Percentiles rank a stretch among this genome's conserved stretches.
These are phyloP conservation scores for Micrasema minimum DNA, from an alignment of 1,140 invertebrate species.

Conservation along the genomic window DNA sequence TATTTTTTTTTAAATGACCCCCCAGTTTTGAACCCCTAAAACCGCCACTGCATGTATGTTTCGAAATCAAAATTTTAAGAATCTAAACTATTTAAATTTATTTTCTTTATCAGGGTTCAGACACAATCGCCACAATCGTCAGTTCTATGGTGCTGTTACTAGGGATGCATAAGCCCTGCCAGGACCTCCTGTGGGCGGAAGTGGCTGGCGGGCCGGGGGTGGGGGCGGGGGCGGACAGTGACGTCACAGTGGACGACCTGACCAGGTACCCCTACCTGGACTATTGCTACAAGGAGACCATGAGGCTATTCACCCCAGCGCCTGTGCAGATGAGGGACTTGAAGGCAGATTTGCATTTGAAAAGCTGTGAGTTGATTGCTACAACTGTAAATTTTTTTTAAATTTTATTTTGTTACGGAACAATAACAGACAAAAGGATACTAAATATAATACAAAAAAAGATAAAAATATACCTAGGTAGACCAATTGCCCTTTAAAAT, in stretches of 20 bases:
- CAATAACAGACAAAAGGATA: too few relatives aligned
- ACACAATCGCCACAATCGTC: background rate
- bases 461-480: too few relatives aligned
- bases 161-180: conserved; percentile 16
- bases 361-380: conserved; percentile 11
- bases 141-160: conserved; percentile 17
- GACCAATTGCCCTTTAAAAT: too few relatives aligned
- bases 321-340: conserved; percentile 10
- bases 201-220: background rate
- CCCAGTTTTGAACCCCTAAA: too few relatives aligned
- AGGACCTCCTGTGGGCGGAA: conserved; percentile 25
- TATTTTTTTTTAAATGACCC: too few relatives aligned
- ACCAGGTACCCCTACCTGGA: conserved; percentile 19
- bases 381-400: too few relatives aligned
- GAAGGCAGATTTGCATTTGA: conserved; percentile 9
- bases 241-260: conserved; percentile 5
- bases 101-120: background rate
- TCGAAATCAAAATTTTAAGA: too few relatives aligned
- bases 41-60: too few relatives aligned
- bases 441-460: too few relatives aligned
- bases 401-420: too few relatives aligned
- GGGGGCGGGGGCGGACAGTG: background rate
- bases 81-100: background rate
- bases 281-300: conserved; percentile 1
- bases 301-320: conserved; percentile 17